Evolutionary conservation across 2,797 vertebrate genomes (phyloP).

Genomic region (Neopelma chrysocephalum): DNA sequence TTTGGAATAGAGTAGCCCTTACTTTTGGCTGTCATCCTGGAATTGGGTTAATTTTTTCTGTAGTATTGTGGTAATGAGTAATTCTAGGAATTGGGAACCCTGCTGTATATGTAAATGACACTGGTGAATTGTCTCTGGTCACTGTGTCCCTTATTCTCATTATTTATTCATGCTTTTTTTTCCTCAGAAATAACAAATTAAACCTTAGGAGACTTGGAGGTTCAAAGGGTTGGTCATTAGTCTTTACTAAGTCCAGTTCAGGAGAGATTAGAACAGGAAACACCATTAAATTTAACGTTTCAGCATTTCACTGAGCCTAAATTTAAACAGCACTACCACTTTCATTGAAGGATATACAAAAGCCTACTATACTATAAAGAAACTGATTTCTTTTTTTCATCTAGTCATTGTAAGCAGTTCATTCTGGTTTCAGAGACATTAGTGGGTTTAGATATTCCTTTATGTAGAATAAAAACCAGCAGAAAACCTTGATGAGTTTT

Average conservation of each 20-base stretch:
- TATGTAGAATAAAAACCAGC: neutral
- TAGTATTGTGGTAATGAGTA: slow-evolving; percentile 11
- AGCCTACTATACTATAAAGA: neutral
- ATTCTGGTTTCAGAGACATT: neutral
- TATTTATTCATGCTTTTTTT: slow-evolving; percentile 40
- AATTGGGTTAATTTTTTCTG: slow-evolving; percentile 6
- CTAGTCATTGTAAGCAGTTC: neutral
- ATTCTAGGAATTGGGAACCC: slow-evolving; percentile 1
- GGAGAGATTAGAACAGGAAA: slow-evolving; percentile 27
- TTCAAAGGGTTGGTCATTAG: slow-evolving; percentile 44
- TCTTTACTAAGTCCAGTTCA: slow-evolving; percentile 22
- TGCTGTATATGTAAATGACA: slow-evolving; percentile 23
- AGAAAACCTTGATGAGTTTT: slow-evolving; percentile 18
- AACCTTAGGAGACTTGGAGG: slow-evolving; percentile 17
- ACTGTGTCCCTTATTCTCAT: slow-evolving; percentile 2
- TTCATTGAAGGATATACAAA: neutral
- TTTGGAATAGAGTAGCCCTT: neutral
- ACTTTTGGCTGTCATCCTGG: neutral
- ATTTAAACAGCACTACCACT: neutral
- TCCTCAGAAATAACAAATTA: slow-evolving; percentile 28
- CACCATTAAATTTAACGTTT: neutral
- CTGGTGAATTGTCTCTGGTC: slow-evolving; percentile 18
- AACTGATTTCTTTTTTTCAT: neutral
- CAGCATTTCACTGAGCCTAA: neutral
- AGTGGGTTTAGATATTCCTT: slow-evolving; percentile 4